Base-by-base conservation (phyloP, 2,888 invertebrate species). In the Philereme vetulata region DNA sequence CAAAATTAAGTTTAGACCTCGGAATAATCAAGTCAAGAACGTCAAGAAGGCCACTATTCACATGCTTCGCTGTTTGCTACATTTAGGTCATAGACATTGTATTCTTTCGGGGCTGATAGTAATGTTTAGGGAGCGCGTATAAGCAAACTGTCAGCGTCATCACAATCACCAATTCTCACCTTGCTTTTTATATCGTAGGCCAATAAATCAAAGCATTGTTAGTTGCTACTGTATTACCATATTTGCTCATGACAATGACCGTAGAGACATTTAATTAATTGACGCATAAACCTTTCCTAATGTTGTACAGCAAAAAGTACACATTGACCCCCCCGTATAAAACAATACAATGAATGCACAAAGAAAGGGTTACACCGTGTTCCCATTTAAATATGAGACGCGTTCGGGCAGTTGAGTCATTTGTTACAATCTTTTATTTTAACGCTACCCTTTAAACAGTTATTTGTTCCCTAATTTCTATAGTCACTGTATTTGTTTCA, bases 231-330 rank as follows among this genome's bases (percentile, higher is more conserved):
- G 84, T 82, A 91, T 91, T 90, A 86, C 80, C 91, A 91, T 92
- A 91, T 91, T 90, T 89, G 84, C 84, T 85, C 78, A 82, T 79
- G 84, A 91, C 91, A 90, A 90, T 88, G 89, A 90, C 90, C 90
- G 88, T 86, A 80, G 80, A 84, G 83, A 86, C 91, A 84, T 91
- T 90, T 92, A 91, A 91, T 91, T 92, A 91, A 92, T 92, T 91
- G 91, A 90, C 89, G 88, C 85, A 89, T 89, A 90, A 91, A 89
- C 83, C 88, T 85, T 88, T 88, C 85, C 82, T 85, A 81, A 84
- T 49, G 83, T 80, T 74, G 76, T 77, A 74, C 65, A 81, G 82
- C 82, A 86, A 86, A 88, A 88, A 85, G 80, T 81, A 84, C 74
- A 79, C 85, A 85, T 88, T 92, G 92, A 92, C 92, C 91, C 92